Evolutionary conservation across 2,888 invertebrate genomes (phyloP).

Genomic region (Torymus tubicola): DNA sequence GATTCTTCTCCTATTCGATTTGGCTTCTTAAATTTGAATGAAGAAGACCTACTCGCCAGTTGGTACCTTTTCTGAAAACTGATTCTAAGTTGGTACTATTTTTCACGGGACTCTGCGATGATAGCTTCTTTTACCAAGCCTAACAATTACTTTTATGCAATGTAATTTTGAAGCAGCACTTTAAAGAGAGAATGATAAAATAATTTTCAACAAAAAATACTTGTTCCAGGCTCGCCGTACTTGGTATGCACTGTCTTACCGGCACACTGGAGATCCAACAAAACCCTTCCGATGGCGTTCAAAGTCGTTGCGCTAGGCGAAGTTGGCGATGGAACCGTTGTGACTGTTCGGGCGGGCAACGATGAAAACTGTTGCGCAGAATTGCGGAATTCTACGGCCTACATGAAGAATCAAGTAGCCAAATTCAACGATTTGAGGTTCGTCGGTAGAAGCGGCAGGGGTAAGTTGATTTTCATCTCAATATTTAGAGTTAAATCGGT

Average conservation of each 20-base stretch:
- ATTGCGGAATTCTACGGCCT: slow-evolving; percentile 93
- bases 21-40: too few species aligned
- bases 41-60: too few species aligned
- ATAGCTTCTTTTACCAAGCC: too few species aligned
- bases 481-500: not conserved
- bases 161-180: too few species aligned
- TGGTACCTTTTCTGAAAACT: too few species aligned
- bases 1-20: too few species aligned
- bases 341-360: slow-evolving; percentile 97
- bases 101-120: too few species aligned
- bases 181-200: too few species aligned
- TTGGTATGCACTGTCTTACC: slow-evolving; percentile 97
- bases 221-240: slow-evolving; percentile 84
- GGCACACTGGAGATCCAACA: slow-evolving; percentile 98
- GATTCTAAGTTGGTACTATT: too few species aligned
- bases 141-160: too few species aligned
- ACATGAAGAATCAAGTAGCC: slow-evolving; percentile 99
- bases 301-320: slow-evolving; percentile 97
- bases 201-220: too few species aligned
- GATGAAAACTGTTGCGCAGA: slow-evolving; percentile 99
- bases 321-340: slow-evolving; percentile 96
- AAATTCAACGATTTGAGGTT: slow-evolving; percentile 99
- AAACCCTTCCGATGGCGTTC: slow-evolving; percentile 97
- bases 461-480: slow-evolving; percentile 79
- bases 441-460: slow-evolving; percentile 98